Percentiles rank a stretch among this genome's conserved stretches.
phyloP scores from a whole-genome alignment of 2,113 vertebrate species.

The Nasalis larvatus region DNA sequence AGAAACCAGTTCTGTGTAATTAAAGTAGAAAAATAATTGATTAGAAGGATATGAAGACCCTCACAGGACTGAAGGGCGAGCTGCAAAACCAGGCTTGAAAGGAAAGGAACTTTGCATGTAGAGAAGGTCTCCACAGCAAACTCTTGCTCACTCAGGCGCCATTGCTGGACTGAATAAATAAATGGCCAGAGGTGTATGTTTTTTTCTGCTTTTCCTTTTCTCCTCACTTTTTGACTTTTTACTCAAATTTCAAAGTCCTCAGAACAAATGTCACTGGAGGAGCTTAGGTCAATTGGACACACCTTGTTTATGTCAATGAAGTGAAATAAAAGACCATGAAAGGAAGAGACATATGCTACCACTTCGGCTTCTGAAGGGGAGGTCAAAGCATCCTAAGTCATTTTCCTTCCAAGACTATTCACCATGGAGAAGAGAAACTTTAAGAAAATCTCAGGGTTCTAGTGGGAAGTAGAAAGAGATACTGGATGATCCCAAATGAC shows the following conservation, averaged over 20 bases:
- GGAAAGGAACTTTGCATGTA: neutral
- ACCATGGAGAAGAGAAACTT: neutral
- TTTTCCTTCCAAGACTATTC: neutral
- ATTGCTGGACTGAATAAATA: neutral
- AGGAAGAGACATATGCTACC: neutral
- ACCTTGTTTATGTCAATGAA: neutral
- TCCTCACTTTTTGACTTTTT: neutral
- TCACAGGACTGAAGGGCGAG: neutral
- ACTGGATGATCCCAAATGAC: neutral
- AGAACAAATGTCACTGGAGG: neutral
- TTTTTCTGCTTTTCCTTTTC: neutral
- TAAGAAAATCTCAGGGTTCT: neutral
- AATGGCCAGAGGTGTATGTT: too few relatives aligned
- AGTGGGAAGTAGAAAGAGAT: neutral
- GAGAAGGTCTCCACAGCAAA: neutral
- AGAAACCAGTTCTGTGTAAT: neutral
- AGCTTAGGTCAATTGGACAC: neutral
- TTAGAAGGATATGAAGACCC: neutral
- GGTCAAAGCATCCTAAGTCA: neutral
- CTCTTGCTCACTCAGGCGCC: neutral
- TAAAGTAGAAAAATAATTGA: neutral
- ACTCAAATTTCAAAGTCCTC: neutral
- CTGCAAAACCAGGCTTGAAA: neutral
- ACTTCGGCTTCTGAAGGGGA: neutral
- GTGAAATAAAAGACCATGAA: neutral